Conservation (phyloP, 2,113 vertebrate genomes). For the Hystrix brachyura region DNA sequence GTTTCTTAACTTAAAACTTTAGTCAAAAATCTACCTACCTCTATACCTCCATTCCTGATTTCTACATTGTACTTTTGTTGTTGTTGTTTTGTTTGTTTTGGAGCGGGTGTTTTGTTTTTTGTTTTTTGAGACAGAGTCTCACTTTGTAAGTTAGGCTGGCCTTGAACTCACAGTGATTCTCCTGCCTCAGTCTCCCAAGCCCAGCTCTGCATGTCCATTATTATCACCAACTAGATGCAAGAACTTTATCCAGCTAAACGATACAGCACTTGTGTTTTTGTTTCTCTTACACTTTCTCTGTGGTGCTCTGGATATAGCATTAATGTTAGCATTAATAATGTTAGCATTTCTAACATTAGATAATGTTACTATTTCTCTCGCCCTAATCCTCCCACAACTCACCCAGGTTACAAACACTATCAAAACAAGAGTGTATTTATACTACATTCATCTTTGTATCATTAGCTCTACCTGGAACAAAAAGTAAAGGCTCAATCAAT, state of each 20-base stretch:
- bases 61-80: no score
- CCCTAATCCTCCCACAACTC: not conserved
- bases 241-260: not conserved
- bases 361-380: not conserved
- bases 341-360: no score
- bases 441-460: not conserved
- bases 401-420: not conserved
- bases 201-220: not conserved
- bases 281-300: not conserved
- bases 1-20: no score
- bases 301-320: not conserved
- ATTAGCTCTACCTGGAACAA: not conserved
- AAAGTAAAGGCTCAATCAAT: not conserved
- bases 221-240: not conserved
- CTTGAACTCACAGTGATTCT: no score
- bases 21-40: no score
- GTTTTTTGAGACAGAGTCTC: no score
- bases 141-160: no score
- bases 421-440: slow-evolving; percentile 25
- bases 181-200: no score
- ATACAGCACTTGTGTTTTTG: not conserved
- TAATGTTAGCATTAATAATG: no score
- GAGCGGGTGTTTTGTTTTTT: no score
- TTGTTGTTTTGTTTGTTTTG: no score
- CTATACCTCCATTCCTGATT: no score